Evolutionary conservation across 2,888 invertebrate genomes (phyloP).

Genomic region (Drosophila barbarae): DNA sequence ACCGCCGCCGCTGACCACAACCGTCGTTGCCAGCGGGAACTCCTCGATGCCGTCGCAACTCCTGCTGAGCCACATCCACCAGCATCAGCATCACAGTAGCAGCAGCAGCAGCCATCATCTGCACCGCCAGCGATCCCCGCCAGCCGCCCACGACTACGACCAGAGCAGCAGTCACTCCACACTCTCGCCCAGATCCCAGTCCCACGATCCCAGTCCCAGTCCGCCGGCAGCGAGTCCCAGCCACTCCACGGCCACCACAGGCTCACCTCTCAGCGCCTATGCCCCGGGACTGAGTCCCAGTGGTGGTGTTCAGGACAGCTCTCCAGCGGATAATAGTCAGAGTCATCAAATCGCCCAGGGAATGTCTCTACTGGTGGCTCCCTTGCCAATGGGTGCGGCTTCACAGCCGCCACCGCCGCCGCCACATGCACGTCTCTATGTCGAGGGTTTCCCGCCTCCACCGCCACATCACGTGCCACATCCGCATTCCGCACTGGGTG

Average conservation of each 20-base stretch:
- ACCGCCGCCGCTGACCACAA: conserved; percentile 60
- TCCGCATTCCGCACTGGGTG: conserved; percentile 63
- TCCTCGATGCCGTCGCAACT: conserved; percentile 66
- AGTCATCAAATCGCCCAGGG: conserved; percentile 3
- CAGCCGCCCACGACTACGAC: conserved; percentile 73
- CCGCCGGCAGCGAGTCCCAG: conserved; percentile 68
- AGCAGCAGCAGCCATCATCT: conserved; percentile 62
- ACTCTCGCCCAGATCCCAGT: conserved; percentile 58
- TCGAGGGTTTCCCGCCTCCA: conserved; percentile 56
- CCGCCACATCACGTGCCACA: conserved; percentile 64
- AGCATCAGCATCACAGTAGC: conserved; percentile 49
- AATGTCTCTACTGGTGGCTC: conserved; percentile 67
- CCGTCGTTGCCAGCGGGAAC: conserved; percentile 34
- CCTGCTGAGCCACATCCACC: conserved; percentile 74
- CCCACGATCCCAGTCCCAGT: conserved; percentile 40
- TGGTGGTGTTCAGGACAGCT: conserved; percentile 26
- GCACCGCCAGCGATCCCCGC: conserved; percentile 44
- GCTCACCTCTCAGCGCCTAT: conserved; percentile 75
- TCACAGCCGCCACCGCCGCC: conserved; percentile 34
- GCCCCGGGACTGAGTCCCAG: conserved; percentile 66
- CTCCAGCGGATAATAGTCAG: conserved; percentile 22
- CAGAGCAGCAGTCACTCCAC: conserved; percentile 74
- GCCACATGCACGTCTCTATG: conserved; percentile 53
- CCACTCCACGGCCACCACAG: conserved; percentile 68
- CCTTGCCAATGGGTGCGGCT: conserved; percentile 52